Percentiles rank a stretch among this genome's conserved stretches.
These are phyloP conservation scores for Ornithoptera priamus DNA, from an alignment of 2,888 invertebrate genomes.

Conservation along the genomic window DNA sequence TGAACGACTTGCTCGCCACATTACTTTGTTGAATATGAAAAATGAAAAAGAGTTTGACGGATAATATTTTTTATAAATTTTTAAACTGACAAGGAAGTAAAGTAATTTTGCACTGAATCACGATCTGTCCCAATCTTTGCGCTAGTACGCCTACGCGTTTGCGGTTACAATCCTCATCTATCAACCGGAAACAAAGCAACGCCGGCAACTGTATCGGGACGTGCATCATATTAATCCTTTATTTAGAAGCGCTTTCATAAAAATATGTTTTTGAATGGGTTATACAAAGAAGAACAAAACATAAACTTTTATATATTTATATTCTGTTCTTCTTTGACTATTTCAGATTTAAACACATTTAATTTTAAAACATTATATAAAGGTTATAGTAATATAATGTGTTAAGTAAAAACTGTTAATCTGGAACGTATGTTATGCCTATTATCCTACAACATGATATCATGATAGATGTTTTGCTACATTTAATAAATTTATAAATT, in stretches of 20 bases:
- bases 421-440: constrained; percentile 11
- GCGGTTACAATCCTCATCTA: neutral
- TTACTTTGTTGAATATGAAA: no score
- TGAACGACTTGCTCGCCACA: no score
- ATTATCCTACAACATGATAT: neutral
- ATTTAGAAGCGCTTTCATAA: constrained; percentile 6
- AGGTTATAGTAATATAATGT: constrained; percentile 8
- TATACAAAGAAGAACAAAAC: neutral
- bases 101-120: constrained; percentile 2
- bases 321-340: neutral
- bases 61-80: no score
- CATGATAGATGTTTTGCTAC: neutral
- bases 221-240: constrained; percentile 20
- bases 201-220: constrained; percentile 5
- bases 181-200: constrained; percentile 8
- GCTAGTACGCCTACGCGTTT: constrained; percentile 10
- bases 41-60: no score
- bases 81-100: neutral
- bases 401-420: constrained; percentile 10
- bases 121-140: neutral
- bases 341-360: neutral
- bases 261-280: neutral
- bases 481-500: neutral
- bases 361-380: constrained; percentile 5
- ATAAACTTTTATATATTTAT: neutral